A percentile compares a stretch with the other conserved stretches of the same genome.
These are phyloP conservation scores for Spilarctia lutea DNA, from an alignment of 2,888 invertebrate genomes.

Conservation along the genomic window DNA sequence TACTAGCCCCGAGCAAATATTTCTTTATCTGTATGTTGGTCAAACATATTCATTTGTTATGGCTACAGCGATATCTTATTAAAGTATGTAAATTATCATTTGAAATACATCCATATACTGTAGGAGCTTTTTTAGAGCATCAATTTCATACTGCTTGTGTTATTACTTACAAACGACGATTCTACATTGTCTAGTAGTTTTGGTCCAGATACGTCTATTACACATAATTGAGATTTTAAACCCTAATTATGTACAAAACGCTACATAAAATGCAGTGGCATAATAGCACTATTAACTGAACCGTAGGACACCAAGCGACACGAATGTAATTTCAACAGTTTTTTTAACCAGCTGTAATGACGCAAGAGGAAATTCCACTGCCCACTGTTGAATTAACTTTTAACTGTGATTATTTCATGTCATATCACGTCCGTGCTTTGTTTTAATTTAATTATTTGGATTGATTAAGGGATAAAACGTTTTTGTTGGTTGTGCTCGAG, in stretches of 20 bases:
- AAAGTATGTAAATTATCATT: not conserved
- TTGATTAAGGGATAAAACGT: conserved; percentile 6
- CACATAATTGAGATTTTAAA: not conserved
- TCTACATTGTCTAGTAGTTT: not conserved
- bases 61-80: not conserved
- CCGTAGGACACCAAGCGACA: conserved; percentile 19
- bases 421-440: conserved; percentile 47
- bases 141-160: too few species aligned
- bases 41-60: not conserved
- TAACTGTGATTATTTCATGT: conserved; percentile 46
- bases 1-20: not conserved
- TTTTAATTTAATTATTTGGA: conserved; percentile 28
- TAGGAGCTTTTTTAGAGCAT: too few species aligned
- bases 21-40: not conserved
- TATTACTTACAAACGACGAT: not conserved
- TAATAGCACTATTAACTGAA: conserved; percentile 17
- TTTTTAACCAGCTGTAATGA: conserved; percentile 32
- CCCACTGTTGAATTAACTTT: conserved; percentile 25
- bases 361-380: conserved; percentile 45
- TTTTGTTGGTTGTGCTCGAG: not conserved
- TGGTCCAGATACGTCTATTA: conserved; percentile 6
- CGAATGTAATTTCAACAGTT: conserved; percentile 23
- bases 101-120: too few species aligned
- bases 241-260: conserved; percentile 8
- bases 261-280: conserved; percentile 1